A percentile compares a stretch with the other conserved stretches of the same genome.
Conservation (phyloP, 35 echinoderm and acorn worm genomes). For the Holothuria glaberrima region DNA sequence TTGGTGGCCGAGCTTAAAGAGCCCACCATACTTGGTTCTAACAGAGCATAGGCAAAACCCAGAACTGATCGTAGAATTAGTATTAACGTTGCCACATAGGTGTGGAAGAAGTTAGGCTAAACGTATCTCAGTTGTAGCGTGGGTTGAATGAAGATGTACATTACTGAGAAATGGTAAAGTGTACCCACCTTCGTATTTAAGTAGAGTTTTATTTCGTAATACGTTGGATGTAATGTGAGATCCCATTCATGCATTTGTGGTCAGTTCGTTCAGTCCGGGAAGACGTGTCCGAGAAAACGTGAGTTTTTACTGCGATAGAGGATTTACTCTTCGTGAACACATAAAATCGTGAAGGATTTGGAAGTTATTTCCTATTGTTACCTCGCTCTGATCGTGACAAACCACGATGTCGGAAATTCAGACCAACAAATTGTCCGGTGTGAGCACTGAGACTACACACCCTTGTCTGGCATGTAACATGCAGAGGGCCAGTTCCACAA, state of each 20-base stretch:
- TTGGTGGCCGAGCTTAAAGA: too few species aligned
- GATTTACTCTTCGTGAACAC: neutral
- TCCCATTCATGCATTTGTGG: neutral
- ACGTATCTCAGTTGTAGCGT: too few species aligned
- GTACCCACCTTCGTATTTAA: too few species aligned
- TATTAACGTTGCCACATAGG: too few species aligned
- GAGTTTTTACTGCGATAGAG: neutral
- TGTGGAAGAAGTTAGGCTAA: too few species aligned
- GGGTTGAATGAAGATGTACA: too few species aligned
- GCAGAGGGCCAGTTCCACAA: neutral
- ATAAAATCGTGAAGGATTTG: neutral
- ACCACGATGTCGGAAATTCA: neutral
- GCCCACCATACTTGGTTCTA: too few species aligned
- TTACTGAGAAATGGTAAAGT: too few species aligned
- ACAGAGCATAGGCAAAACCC: too few species aligned
- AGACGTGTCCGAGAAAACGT: neutral
- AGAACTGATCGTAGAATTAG: too few species aligned
- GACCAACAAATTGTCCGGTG: neutral
- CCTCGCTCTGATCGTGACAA: neutral
- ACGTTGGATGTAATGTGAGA: neutral
- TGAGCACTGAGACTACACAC: neutral
- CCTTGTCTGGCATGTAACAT: conserved; percentile 16
- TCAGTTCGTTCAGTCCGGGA: neutral
- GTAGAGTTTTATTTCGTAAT: conserved; percentile 9
- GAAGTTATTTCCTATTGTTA: neutral